Evolutionary conservation across 1,140 invertebrate genomes (phyloP), one percentile per base, ranked within the genome.

Genomic region (Panagrolaimus sp.): DNA sequence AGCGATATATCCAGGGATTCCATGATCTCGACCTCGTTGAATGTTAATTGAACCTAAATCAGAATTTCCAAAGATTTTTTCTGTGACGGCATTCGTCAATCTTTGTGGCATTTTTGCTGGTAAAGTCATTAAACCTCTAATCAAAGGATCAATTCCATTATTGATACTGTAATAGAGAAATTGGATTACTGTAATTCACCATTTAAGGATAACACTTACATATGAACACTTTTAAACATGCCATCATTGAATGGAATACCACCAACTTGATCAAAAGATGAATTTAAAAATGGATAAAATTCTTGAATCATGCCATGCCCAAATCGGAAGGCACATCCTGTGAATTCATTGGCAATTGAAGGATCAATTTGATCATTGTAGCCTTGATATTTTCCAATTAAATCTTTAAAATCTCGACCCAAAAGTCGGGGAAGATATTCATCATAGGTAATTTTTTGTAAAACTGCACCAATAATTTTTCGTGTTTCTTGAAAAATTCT

Each of bases 401-500:
- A 21, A 28, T 67, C 38, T 43, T 66, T 65, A 71, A 65, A 15
- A 26, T 78, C 71, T n/a, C 67, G 69, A 83, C 91, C 91, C 21
- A 94, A 85, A 5, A 94, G 80, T 32, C 89, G 84, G 0, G 91
- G 91, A 55, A 95, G 79, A 89, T 90, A 97, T 79, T 94, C 90
- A 43, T 85, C 84, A 81, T 91, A 94, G 0, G 91, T 91, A 47
- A 96, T 91, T 76, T 91, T 90, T 76, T 95, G 92, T 75, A 95
- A 88, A 78, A 91, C 87, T 43, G 92, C 92, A 1, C 90, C 88
- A 1, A 94, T 89, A 26, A 94, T 89, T 65, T 89, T 88, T 72
- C 91, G 88, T 0, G 91, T 87, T 78, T 93, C 90, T 79, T 97
- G 90, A 82, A 92, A 98, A 2, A 97, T 79, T 69, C 88, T 90